Percentiles rank a stretch among this genome's conserved stretches.
phyloP scores from a whole-genome alignment of 2,888 invertebrate genomes.

The Muscina levida region DNA sequence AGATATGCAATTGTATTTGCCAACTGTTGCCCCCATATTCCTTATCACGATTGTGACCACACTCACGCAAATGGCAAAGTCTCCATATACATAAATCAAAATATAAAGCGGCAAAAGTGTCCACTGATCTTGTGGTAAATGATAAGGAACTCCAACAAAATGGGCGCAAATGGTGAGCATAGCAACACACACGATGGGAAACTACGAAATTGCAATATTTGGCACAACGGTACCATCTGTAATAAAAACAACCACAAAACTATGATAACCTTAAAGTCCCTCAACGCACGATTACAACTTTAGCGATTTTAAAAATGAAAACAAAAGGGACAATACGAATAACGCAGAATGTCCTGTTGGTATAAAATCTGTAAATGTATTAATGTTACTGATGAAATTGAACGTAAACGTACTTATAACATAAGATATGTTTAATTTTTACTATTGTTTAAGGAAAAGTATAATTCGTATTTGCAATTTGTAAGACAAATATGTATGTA shows the following conservation, averaged over 20 bases:
- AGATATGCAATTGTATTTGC: too few relatives aligned
- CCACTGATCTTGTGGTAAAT: constrained; percentile 26
- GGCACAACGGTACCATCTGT: neutral
- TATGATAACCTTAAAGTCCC: constrained; percentile 39
- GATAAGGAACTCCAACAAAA: constrained; percentile 50
- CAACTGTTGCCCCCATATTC: constrained; percentile 12
- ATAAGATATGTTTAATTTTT: too few relatives aligned
- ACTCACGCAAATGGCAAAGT: constrained; percentile 8
- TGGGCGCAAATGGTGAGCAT: constrained; percentile 3
- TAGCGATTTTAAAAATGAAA: too few relatives aligned
- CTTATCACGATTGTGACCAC: too few relatives aligned
- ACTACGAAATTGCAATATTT: constrained; percentile 39
- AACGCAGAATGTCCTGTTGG: too few relatives aligned
- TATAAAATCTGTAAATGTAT: too few relatives aligned
- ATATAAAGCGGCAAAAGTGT: constrained; percentile 46
- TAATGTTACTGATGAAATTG: too few relatives aligned
- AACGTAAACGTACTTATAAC: too few relatives aligned
- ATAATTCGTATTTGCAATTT: too few relatives aligned
- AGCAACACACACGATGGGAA: neutral
- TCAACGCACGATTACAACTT: constrained; percentile 48
- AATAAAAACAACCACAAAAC: constrained; percentile 20
- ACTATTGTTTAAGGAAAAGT: too few relatives aligned
- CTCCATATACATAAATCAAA: constrained; percentile 50
- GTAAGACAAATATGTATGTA: too few relatives aligned
- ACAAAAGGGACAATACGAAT: too few relatives aligned